phyloP scores from a whole-genome alignment of 2,797 vertebrate genomes.

The Lutjanus argentimaculatus region DNA sequence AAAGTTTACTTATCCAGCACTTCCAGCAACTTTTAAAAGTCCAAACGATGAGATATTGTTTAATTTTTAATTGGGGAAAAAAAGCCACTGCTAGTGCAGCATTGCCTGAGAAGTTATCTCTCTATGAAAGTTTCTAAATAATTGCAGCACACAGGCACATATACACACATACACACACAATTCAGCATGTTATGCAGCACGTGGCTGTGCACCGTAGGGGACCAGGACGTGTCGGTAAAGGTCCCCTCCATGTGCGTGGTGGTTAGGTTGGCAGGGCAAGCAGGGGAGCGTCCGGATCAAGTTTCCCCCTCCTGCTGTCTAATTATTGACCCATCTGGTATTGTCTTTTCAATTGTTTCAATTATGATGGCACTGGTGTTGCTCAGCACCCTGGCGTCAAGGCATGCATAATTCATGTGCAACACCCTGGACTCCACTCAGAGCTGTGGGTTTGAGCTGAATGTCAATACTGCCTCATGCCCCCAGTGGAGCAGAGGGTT shows the following conservation, averaged over 20 bases:
- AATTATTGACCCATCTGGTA: slow-evolving; percentile 90
- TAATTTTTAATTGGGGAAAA: slow-evolving; percentile 32
- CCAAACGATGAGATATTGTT: slow-evolving; percentile 5
- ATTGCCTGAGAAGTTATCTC: slow-evolving; percentile 18
- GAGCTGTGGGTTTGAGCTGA: slow-evolving; percentile 85
- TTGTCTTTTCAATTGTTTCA: slow-evolving; percentile 91
- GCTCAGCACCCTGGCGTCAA: slow-evolving; percentile 85
- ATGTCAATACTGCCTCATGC: slow-evolving; percentile 86
- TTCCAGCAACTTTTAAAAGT: slow-evolving; percentile 28
- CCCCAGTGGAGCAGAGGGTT: slow-evolving; percentile 77
- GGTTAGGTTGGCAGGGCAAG: slow-evolving; percentile 71
- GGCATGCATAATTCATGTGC: slow-evolving; percentile 87
- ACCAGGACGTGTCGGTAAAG: slow-evolving; percentile 70
- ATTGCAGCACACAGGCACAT: slow-evolving; percentile 4
- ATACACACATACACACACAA: slow-evolving; percentile 21
- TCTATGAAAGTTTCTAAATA: slow-evolving; percentile 30
- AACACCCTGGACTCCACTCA: slow-evolving; percentile 86
- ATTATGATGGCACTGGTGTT: slow-evolving; percentile 89
- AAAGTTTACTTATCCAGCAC: slow-evolving; percentile 44
- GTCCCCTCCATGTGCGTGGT: slow-evolving; percentile 67
- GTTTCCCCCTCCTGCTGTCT: slow-evolving; percentile 84
- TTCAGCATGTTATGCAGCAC: slow-evolving; percentile 42
- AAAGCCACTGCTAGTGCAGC: slow-evolving; percentile 18
- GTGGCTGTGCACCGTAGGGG: slow-evolving; percentile 59
- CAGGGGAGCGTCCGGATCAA: slow-evolving; percentile 82